A percentile compares a stretch with the other conserved stretches of the same genome.
phyloP scores from a whole-genome alignment of 2,888 invertebrate genomes.

The Sarcophaga caerulescens region DNA sequence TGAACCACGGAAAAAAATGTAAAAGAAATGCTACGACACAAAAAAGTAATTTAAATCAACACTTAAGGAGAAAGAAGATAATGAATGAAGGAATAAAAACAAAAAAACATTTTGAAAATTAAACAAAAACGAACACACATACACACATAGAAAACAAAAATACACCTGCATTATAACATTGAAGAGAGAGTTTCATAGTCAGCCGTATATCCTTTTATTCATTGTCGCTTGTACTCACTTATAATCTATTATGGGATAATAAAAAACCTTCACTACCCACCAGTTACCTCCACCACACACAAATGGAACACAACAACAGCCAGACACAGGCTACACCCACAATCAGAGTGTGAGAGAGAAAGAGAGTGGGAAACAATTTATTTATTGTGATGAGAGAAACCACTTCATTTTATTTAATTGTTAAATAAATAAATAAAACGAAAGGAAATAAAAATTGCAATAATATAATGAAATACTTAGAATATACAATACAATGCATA shows the following conservation, averaged over 20 bases:
- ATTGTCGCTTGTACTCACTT: background rate
- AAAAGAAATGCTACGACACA: background rate
- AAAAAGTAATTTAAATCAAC: slow-evolving; percentile 39
- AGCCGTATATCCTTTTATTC: background rate
- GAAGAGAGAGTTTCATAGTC: background rate
- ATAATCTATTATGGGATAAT: background rate
- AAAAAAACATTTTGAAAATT: background rate
- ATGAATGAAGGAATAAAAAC: background rate
- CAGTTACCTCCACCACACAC: background rate
- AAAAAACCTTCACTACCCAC: background rate
- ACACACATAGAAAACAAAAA: background rate
- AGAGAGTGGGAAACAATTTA: background rate
- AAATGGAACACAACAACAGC: background rate
- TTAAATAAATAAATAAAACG: slow-evolving; percentile 55
- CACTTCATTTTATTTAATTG: slow-evolving; percentile 68
- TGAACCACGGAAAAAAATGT: background rate
- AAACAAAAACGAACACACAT: background rate
- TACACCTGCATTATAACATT: slow-evolving; percentile 26
- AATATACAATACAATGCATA: background rate
- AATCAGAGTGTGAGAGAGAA: background rate
- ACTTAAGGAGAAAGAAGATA: background rate
- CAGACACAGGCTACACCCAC: background rate
- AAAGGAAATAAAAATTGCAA: slow-evolving; percentile 39
- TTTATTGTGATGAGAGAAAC: slow-evolving; percentile 39
- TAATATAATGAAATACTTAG: slow-evolving; percentile 48